Evolutionary conservation across 2,113 vertebrate genomes (phyloP).

Genomic region (Psettodes erumei): DNA sequence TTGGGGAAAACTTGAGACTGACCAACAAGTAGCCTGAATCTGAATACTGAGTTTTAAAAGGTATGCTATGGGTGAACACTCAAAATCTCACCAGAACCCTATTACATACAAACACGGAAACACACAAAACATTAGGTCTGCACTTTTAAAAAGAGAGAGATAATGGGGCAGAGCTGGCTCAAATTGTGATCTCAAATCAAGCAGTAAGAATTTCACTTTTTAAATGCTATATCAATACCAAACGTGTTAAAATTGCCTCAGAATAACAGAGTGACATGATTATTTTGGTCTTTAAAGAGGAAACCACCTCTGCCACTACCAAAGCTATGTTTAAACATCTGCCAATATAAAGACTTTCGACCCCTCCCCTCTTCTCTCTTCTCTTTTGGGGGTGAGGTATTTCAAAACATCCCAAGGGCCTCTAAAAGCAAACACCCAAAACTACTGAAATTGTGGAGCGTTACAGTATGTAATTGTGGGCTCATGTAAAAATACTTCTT

Average conservation of each 20-base stretch:
- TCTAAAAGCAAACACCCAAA: constrained; percentile 39
- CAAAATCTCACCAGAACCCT: too few species aligned
- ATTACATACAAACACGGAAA: neutral
- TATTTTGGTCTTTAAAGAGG: constrained; percentile 60
- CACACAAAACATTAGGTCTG: too few species aligned
- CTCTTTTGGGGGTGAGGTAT: constrained; percentile 33
- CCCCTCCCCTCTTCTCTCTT: constrained; percentile 3
- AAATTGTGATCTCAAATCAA: neutral
- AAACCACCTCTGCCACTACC: constrained; percentile 49
- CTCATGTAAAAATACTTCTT: constrained; percentile 36
- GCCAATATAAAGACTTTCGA: neutral
- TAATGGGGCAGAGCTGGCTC: too few species aligned
- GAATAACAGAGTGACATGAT: constrained; percentile 14
- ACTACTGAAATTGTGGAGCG: constrained; percentile 38
- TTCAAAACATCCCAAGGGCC: constrained; percentile 22
- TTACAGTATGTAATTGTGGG: constrained; percentile 34
- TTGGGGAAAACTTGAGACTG: too few species aligned
- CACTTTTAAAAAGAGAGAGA: too few species aligned
- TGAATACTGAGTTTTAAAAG: too few species aligned
- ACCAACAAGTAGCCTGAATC: too few species aligned
- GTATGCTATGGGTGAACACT: too few species aligned
- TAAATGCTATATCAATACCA: neutral
- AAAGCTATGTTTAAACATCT: constrained; percentile 65
- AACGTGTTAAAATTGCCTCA: constrained; percentile 29
- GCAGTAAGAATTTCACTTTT: neutral